Conservation (phyloP, 2,797 vertebrate species). For the Betta splendens region DNA sequence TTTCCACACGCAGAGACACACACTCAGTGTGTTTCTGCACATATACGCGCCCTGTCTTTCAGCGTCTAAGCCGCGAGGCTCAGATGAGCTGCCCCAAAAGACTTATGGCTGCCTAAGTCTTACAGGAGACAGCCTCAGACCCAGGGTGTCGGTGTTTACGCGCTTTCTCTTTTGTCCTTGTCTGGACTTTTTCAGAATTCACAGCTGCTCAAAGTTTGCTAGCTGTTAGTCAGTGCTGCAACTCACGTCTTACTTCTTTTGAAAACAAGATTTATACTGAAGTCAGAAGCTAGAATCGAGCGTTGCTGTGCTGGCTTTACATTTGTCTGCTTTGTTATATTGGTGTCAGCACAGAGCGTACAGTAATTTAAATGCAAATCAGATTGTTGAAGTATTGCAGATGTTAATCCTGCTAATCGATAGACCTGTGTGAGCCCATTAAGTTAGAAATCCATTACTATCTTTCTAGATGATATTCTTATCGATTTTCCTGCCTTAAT, state of each 20-base stretch:
- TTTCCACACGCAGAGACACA: conserved; percentile 14
- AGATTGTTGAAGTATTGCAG: conserved; percentile 74
- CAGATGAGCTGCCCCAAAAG: conserved; percentile 95
- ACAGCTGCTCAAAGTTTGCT: conserved; percentile 87
- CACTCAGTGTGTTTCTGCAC: conserved; percentile 52
- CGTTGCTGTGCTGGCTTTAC: conserved; percentile 19
- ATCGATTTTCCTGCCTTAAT: conserved; percentile 67
- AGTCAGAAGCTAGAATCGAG: conserved; percentile 39
- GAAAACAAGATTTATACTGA: conserved; percentile 28
- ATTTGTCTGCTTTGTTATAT: conserved; percentile 72
- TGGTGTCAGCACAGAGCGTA: conserved; percentile 66
- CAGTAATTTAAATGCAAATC: conserved; percentile 82
- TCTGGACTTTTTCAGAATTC: conserved; percentile 66
- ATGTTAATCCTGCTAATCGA: conserved; percentile 79
- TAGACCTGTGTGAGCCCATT: conserved; percentile 78
- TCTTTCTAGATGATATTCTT: conserved; percentile 79
- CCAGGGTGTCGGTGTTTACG: conserved; percentile 72
- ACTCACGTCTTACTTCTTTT: conserved; percentile 25
- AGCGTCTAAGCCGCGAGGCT: conserved; percentile 84
- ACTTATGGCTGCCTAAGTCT: conserved; percentile 96
- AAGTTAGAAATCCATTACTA: conserved; percentile 81
- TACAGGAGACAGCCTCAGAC: conserved; percentile 86
- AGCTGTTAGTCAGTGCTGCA: conserved; percentile 54
- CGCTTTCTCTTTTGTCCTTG: conserved; percentile 71
- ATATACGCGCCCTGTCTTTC: conserved; percentile 48